Evolutionary conservation across 2,113 vertebrate species (phyloP).

Genomic region (Eurystomus gularis): DNA sequence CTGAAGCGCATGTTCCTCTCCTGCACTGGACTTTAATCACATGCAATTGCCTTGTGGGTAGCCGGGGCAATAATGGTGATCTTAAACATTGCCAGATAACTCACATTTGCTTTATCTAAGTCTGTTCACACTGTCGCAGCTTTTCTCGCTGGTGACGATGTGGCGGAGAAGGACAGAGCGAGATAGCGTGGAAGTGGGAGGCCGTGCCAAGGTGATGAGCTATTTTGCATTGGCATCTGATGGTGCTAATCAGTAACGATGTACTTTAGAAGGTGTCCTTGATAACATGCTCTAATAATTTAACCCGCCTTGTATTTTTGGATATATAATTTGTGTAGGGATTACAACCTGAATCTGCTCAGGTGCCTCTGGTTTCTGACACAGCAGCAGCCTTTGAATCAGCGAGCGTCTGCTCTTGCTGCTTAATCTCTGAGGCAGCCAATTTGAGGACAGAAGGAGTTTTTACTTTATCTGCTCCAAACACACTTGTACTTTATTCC

Average conservation of each 20-base stretch:
- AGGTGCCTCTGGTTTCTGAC: conserved; percentile 67
- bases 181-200: conserved; percentile 43
- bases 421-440: conserved; percentile 70
- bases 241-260: neutral
- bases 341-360: conserved; percentile 73
- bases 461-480: conserved; percentile 70
- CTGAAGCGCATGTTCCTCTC: neutral
- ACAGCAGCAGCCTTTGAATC: conserved; percentile 67
- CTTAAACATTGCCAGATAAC: conserved; percentile 27
- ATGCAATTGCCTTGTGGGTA: neutral
- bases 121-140: conserved; percentile 56
- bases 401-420: conserved; percentile 31
- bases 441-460: conserved; percentile 64
- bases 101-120: conserved; percentile 26
- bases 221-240: conserved; percentile 19
- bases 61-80: conserved; percentile 2
- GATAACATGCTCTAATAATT: conserved; percentile 32
- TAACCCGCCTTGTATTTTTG: conserved; percentile 41
- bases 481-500: conserved; percentile 59
- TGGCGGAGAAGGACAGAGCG: conserved; percentile 4
- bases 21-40: neutral
- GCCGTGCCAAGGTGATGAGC: neutral
- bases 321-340: conserved; percentile 53
- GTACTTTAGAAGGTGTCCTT: conserved; percentile 50
- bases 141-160: conserved; percentile 57